Conservation (phyloP, 1,140 invertebrate genomes). For the Phymastichus coffea region DNA sequence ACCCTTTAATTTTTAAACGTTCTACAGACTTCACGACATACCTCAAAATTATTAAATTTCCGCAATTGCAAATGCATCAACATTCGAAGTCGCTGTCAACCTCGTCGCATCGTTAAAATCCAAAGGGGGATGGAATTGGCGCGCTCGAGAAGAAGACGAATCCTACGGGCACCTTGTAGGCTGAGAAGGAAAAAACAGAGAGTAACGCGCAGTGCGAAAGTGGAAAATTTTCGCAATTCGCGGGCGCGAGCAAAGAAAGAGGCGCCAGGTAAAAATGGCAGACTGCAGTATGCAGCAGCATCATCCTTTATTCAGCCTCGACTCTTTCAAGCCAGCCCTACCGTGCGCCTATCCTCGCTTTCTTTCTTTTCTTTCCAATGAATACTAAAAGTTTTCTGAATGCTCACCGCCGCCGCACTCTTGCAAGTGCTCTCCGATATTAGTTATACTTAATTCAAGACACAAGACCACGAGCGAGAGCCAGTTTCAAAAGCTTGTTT, state of each 20-base stretch:
- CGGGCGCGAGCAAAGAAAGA: background rate
- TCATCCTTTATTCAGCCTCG: conserved; percentile 46
- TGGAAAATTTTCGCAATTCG: background rate
- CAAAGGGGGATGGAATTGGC: no score
- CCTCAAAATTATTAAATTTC: no score
- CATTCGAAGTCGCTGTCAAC: no score
- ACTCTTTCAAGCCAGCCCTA: conserved; percentile 45
- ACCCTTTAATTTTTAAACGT: no score
- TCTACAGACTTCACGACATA: no score
- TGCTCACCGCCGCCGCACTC: conserved; percentile 34
- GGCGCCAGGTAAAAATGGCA: background rate
- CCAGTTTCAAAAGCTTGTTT: conserved; percentile 41
- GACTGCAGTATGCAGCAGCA: conserved; percentile 13
- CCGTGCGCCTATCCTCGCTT: conserved; percentile 31
- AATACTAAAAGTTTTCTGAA: conserved; percentile 53
- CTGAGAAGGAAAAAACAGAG: background rate
- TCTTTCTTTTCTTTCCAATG: conserved; percentile 44
- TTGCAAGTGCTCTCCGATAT: conserved; percentile 42
- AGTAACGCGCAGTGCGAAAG: background rate
- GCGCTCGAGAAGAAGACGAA: background rate
- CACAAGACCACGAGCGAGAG: conserved; percentile 30
- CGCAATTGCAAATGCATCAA: no score
- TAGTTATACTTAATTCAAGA: conserved; percentile 56
- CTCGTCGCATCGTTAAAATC: no score
- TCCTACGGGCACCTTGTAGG: background rate